Percentiles rank a stretch among this genome's conserved stretches.
phyloP scores from a whole-genome alignment of 2,888 invertebrate genomes.

The Amiota minor region DNA sequence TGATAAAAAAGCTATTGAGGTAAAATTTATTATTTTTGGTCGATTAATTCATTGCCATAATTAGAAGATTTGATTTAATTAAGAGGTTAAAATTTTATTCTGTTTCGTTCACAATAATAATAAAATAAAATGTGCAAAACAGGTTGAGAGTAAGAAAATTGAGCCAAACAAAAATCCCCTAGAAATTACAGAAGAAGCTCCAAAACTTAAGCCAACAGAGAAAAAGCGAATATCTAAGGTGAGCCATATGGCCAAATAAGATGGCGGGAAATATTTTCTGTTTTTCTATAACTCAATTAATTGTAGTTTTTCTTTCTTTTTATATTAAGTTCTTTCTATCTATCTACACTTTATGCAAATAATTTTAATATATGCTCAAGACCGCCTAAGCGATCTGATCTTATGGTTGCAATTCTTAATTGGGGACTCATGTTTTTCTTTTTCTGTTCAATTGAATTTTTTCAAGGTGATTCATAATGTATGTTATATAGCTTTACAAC shows the following conservation, averaged over 20 bases:
- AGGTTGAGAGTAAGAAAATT: slow-evolving; percentile 60
- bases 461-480: too few species aligned
- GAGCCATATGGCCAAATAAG: slow-evolving; percentile 45
- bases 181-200: slow-evolving; percentile 76
- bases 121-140: slow-evolving; percentile 43
- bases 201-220: slow-evolving; percentile 77
- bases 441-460: too few species aligned
- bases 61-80: neutral
- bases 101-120: neutral
- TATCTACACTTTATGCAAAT: neutral
- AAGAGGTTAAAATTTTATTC: neutral
- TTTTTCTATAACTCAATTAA: neutral
- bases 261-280: too few species aligned
- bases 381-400: too few species aligned
- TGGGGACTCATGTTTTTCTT: too few species aligned
- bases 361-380: too few species aligned
- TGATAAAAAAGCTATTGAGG: slow-evolving; percentile 68
- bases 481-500: too few species aligned
- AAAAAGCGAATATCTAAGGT: slow-evolving; percentile 67
- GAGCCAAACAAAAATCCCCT: slow-evolving; percentile 75
- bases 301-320: neutral
- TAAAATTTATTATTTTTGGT: slow-evolving; percentile 42
- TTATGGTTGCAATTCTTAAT: too few species aligned
- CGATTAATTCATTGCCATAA: neutral
- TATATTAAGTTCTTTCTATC: too few species aligned